phyloP scores from a whole-genome alignment of 2,888 invertebrate species.

The Phanerotoma sp. region DNA sequence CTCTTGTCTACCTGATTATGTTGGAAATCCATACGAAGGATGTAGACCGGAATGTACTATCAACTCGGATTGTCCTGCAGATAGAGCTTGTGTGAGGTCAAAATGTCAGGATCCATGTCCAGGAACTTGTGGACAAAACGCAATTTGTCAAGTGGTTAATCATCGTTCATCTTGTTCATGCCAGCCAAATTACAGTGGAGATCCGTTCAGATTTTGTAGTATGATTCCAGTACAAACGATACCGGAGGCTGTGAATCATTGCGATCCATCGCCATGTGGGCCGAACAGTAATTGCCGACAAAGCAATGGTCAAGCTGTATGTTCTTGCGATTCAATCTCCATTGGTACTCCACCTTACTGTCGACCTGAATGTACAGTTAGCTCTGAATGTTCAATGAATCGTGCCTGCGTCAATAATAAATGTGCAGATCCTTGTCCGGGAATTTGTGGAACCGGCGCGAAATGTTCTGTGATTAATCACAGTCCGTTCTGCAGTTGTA shows the following conservation, averaged over 20 bases:
- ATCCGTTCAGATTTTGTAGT: slow-evolving; percentile 63
- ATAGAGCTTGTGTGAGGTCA: slow-evolving; percentile 68
- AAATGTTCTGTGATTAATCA: slow-evolving; percentile 59
- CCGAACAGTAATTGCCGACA: slow-evolving; percentile 56
- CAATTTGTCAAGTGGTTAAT: slow-evolving; percentile 67
- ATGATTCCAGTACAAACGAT: slow-evolving; percentile 33
- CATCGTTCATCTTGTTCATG: slow-evolving; percentile 69
- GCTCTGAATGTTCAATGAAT: slow-evolving; percentile 61
- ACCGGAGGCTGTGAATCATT: slow-evolving; percentile 33
- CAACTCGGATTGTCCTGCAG: slow-evolving; percentile 68
- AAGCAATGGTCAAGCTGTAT: slow-evolving; percentile 70
- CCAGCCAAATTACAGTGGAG: slow-evolving; percentile 64
- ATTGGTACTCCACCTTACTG: slow-evolving; percentile 72
- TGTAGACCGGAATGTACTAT: slow-evolving; percentile 71
- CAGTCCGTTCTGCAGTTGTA: slow-evolving; percentile 59
- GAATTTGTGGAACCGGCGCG: slow-evolving; percentile 58
- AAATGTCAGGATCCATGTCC: slow-evolving; percentile 72
- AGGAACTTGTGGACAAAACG: slow-evolving; percentile 73
- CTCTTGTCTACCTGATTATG: slow-evolving; percentile 62
- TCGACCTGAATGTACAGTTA: slow-evolving; percentile 57
- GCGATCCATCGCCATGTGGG: slow-evolving; percentile 57
- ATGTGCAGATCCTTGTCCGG: slow-evolving; percentile 56
- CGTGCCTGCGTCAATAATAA: slow-evolving; percentile 59
- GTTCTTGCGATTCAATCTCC: slow-evolving; percentile 72
- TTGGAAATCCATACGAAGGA: slow-evolving; percentile 66